Conservation (phyloP, 2,797 vertebrate genomes). For the Yasuhikotakia modesta region DNA sequence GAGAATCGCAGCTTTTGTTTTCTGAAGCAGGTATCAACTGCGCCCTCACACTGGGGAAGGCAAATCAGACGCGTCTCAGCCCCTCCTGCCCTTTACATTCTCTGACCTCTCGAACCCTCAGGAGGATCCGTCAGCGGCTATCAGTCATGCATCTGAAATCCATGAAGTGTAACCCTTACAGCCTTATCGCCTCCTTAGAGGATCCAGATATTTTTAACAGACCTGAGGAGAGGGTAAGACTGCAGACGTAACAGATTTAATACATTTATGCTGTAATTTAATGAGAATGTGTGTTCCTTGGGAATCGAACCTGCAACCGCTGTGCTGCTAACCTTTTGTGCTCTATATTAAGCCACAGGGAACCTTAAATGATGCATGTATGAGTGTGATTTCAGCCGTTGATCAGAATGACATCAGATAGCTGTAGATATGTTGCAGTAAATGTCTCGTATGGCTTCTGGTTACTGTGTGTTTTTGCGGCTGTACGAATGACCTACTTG, state of each 20-base stretch:
- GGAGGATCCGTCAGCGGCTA: constrained; percentile 52
- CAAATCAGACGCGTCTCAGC: constrained; percentile 48
- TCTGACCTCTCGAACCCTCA: constrained; percentile 52
- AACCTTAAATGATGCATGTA: not conserved
- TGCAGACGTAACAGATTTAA: not conserved
- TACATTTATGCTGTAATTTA: not conserved
- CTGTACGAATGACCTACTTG: constrained; percentile 9
- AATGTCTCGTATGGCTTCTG: not conserved
- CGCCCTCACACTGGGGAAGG: constrained; percentile 62
- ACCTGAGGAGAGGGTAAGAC: constrained; percentile 84
- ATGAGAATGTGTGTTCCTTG: not conserved
- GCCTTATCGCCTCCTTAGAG: constrained; percentile 86
- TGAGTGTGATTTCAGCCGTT: not conserved
- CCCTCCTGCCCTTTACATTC: constrained; percentile 57
- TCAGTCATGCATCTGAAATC: constrained; percentile 78
- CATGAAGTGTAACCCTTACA: constrained; percentile 78
- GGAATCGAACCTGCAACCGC: too few species aligned
- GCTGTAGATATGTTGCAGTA: not conserved
- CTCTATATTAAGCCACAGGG: too few species aligned
- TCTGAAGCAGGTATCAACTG: constrained; percentile 18
- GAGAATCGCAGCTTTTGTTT: constrained; percentile 38
- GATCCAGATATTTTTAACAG: constrained; percentile 85
- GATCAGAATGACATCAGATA: not conserved
- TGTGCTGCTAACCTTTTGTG: too few species aligned
- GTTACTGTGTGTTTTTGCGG: not conserved